phyloP scores from a whole-genome alignment of 2,888 invertebrate genomes.

The Cerastoderma edule region DNA sequence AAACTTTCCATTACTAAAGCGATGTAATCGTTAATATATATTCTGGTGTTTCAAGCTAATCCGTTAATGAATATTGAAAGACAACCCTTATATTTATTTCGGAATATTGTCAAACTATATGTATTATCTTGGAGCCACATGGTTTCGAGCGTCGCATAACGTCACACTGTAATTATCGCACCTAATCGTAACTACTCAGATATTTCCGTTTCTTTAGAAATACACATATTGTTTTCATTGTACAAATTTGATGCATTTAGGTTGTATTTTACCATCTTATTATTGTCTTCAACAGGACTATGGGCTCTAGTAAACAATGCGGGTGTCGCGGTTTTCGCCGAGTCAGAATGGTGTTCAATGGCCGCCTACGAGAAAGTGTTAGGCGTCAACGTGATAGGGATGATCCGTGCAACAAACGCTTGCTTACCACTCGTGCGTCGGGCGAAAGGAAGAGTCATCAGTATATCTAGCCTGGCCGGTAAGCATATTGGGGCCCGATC shows the following conservation, averaged over 20 bases:
- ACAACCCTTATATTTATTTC: too few species aligned
- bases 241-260: background rate
- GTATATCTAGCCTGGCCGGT: constrained; percentile 79
- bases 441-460: constrained; percentile 73
- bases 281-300: constrained; percentile 42
- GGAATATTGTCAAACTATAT: too few species aligned
- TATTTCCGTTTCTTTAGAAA: background rate
- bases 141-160: too few species aligned
- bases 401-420: constrained; percentile 67
- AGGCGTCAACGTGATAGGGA: constrained; percentile 64
- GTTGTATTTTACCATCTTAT: background rate
- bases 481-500: too few species aligned
- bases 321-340: constrained; percentile 63
- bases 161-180: too few species aligned
- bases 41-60: too few species aligned
- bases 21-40: too few species aligned
- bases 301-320: constrained; percentile 73
- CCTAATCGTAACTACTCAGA: background rate
- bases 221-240: background rate
- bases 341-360: constrained; percentile 67
- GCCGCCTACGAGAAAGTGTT: constrained; percentile 57
- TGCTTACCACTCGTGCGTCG: constrained; percentile 68
- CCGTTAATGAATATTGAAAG: too few species aligned
- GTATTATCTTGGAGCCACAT: too few species aligned
- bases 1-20: too few species aligned